Evolutionary conservation across 2,888 invertebrate genomes (phyloP), one percentile per base, ranked within the genome.

Genomic region (Phalera bucephala): DNA sequence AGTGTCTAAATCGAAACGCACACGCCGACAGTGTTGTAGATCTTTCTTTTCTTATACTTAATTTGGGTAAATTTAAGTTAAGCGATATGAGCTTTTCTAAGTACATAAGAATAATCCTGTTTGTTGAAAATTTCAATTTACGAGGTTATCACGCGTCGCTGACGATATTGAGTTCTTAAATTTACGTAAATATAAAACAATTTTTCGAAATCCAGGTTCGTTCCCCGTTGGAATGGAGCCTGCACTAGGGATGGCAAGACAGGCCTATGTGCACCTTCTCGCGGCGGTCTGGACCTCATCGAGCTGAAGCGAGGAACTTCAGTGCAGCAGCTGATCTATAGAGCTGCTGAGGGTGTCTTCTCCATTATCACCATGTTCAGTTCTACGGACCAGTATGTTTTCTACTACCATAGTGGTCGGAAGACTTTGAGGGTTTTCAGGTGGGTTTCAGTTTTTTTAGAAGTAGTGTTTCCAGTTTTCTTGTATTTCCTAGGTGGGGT

Each of bases 311-410:
- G 96, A 63, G 98, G 99, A 0, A 93, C 94, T 30, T 95, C 95
- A 0, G 94, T 97, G 0, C 95, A 95, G 74, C 97, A 96, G 0
- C 95, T 97, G 50, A 98, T 99, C 49, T 97, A 97, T 3, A 93
- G 96, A 73, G 95, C 99, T 0, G 98, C 99, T 0, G 99, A 99
- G 77, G 99, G 99, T 0, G 99, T 99, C 0, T 99, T 99, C 78
- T 97, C 96, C 1, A 97, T 99, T 11, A 97, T 97, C 50, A 96
- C 97, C 41, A 93, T 96, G 90, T 99, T 99, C 78, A 98, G 97
- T 40, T 95, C 95, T 49, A 97, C 95, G 1, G 97, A 99, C 60
- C 95, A 97, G 64, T 98, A 99, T 64, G 99, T 99, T 1, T 92
- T 99, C 31, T 99, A 99, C 72, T 99, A 99, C 68, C 99, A 99